Percentiles rank a stretch among this genome's conserved stretches.
phyloP scores from a whole-genome alignment of 2,113 vertebrate species.

The Seriola dumerili region DNA sequence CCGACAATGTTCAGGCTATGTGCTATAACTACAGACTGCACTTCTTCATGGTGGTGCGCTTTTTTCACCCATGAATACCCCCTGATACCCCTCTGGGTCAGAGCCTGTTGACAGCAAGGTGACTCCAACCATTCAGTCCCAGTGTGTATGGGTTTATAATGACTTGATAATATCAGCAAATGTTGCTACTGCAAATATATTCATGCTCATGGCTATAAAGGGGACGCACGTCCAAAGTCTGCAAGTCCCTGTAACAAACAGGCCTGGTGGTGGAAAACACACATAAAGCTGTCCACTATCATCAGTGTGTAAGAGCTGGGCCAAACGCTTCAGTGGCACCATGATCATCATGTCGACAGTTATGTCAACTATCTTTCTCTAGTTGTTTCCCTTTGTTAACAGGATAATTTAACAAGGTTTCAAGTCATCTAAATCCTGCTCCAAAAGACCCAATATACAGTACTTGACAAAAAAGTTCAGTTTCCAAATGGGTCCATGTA shows the following conservation, averaged over 20 bases:
- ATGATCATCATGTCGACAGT: neutral
- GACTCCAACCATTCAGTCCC: conserved; percentile 9
- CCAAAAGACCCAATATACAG: no score
- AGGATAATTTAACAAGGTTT: no score
- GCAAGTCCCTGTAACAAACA: conserved; percentile 18
- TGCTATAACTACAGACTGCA: no score
- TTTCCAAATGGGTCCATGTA: no score
- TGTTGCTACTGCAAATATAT: conserved; percentile 16
- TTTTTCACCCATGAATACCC: neutral
- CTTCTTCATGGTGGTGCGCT: no score
- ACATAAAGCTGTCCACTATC: neutral
- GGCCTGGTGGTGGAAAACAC: neutral
- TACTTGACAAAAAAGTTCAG: no score
- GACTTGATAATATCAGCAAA: neutral
- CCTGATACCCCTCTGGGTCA: neutral
- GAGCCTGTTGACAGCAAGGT: conserved; percentile 18
- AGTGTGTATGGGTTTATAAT: neutral
- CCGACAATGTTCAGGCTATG: no score
- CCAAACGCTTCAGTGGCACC: neutral
- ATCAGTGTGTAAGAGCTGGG: conserved; percentile 10
- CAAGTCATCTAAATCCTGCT: no score
- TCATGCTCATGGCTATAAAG: conserved; percentile 16
- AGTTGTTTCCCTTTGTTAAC: neutral
- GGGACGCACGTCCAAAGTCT: neutral
- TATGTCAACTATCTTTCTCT: neutral